Percentiles rank a stretch among this genome's conserved stretches.
phyloP scores from a whole-genome alignment of 2,113 vertebrate genomes.

The Neopipo cinnamomea region DNA sequence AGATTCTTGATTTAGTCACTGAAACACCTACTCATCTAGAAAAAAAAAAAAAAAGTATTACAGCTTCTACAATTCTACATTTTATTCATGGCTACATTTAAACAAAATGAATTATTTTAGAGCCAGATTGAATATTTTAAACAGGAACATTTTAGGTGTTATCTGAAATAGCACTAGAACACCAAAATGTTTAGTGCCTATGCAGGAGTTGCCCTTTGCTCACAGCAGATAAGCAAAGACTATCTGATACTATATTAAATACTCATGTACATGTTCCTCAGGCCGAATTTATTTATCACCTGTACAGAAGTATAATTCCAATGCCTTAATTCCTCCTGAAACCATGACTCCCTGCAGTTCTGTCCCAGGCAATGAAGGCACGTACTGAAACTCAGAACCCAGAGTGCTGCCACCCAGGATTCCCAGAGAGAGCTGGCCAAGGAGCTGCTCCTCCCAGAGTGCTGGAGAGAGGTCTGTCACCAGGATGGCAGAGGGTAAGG shows the following conservation, averaged over 20 bases:
- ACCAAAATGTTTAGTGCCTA: not conserved
- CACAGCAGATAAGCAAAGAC: not conserved
- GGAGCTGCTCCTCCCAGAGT: not conserved
- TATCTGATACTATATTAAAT: accelerated
- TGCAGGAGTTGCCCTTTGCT: not conserved
- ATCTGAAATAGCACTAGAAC: not conserved
- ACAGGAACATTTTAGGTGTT: not conserved
- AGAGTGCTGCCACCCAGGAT: not conserved
- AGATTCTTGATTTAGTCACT: not conserved
- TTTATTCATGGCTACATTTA: not conserved
- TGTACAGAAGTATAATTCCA: not conserved
- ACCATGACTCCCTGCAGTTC: not conserved
- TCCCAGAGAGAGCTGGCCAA: not conserved
- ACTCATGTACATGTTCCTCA: not conserved
- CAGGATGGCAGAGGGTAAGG: too few relatives aligned
- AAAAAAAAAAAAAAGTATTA: not conserved
- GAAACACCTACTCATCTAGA: not conserved
- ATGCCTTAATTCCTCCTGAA: not conserved
- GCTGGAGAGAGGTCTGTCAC: not conserved
- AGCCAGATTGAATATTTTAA: not conserved
- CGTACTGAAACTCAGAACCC: not conserved
- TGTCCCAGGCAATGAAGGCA: not conserved
- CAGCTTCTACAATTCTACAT: not conserved
- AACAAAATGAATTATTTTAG: not conserved
- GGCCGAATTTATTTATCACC: not conserved